A percentile compares a stretch with the other conserved stretches of the same genome.
phyloP scores from a whole-genome alignment of 1,140 invertebrate genomes.

The Ruditapes philippinarum region DNA sequence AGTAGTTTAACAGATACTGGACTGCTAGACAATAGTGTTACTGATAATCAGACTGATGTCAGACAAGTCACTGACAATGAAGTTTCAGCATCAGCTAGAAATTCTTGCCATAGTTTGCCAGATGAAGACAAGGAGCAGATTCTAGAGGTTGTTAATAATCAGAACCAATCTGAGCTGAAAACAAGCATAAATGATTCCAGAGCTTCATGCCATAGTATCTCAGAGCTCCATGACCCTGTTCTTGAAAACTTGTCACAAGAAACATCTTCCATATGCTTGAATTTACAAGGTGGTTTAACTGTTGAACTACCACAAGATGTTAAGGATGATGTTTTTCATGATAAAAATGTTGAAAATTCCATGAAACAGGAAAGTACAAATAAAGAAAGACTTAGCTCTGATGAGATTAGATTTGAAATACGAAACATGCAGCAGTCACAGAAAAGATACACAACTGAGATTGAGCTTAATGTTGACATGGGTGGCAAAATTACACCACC shows the following conservation, averaged over 20 bases:
- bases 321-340: constrained; percentile 3
- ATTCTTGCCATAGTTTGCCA: background rate
- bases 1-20: background rate
- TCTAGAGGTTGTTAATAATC: background rate
- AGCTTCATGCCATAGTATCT: constrained; percentile 30
- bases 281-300: background rate
- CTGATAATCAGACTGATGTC: background rate
- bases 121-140: background rate
- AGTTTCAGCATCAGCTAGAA: background rate
- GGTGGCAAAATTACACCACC: constrained; percentile 50
- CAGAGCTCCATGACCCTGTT: background rate
- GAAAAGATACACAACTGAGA: constrained; percentile 13
- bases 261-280: background rate
- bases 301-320: background rate
- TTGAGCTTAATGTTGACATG: constrained; percentile 8
- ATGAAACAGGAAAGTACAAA: background rate
- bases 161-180: background rate
- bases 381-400: background rate
- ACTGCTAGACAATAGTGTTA: background rate
- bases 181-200: constrained; percentile 12
- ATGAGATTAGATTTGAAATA: constrained; percentile 2
- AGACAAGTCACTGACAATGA: background rate
- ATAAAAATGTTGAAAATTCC: background rate
- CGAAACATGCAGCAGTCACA: background rate
- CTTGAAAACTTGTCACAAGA: background rate